Base-by-base conservation (phyloP, 2,888 invertebrate genomes). In the Pollenia amentaria region DNA sequence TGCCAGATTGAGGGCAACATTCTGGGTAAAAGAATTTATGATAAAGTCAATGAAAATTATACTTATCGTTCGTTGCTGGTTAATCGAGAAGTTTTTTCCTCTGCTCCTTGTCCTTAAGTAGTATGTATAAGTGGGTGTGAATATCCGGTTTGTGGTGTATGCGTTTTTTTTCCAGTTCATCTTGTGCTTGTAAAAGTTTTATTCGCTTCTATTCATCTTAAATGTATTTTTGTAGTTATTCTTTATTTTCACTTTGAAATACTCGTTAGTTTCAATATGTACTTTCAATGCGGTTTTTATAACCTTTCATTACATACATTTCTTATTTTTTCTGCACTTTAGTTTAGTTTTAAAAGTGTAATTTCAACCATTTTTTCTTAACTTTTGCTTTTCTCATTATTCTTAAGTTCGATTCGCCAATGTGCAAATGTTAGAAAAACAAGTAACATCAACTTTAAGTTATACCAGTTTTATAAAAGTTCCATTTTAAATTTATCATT, bases 401-500 rank as follows among this genome's bases (percentile, higher is more conserved):
- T 29, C 29, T 29, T 29, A 29, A 29, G 29, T 69, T 44, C 53
- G 16, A 18, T 67, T 85, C 72, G 46, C 42, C 57, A 42, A 0
- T 38, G 38, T 64, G 40, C 10, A 51, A 14, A 69, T 42, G 12
- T 38, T 29, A 44, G 8, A 2, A 75, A 29, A 55, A 40, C 1
- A 16, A 16, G 51, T 29, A 10, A 62, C 42, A 57, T n/a, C 38
- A 73, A 81, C 75, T 83, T 85, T 65, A 79, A 83, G 80, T 83
- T 80, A 80, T 67, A 77, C 73, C 40, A 84, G 44, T 75, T 84
- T 77, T 73, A 51, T 77, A 77, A 53, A 73, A 80, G 81, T 77
- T 29, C 64, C 76, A 81, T 87, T 84, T 29, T 48, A 65, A 60
- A 38, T 81, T 76, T 55, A 76, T 65, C 48, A 51, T 29, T 16